Conservation (phyloP, 64 coral and sea anemone species). For the Pachyseris speciosa region DNA sequence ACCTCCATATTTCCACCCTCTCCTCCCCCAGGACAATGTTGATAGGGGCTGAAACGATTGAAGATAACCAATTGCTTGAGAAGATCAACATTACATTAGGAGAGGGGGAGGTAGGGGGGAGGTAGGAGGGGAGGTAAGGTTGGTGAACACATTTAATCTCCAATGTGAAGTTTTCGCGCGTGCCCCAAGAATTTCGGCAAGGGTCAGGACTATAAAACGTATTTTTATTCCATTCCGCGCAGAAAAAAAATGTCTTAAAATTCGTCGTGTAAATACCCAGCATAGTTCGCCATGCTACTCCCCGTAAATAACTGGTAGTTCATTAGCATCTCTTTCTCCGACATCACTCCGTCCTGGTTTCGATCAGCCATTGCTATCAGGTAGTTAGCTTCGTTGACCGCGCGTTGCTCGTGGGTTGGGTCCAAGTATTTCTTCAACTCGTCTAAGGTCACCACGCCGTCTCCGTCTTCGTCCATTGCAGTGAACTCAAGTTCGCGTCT, state of each 20-base stretch:
- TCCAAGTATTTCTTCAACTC: constrained; percentile 80
- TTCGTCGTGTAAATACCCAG: constrained; percentile 86
- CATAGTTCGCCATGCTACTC: constrained; percentile 85
- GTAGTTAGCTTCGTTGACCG: constrained; percentile 85
- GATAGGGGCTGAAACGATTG: too few relatives aligned
- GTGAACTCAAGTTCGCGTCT: constrained; percentile 86
- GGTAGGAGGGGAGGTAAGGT: too few relatives aligned
- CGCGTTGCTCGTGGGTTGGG: constrained; percentile 87
- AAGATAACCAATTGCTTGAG: too few relatives aligned
- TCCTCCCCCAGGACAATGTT: too few relatives aligned
- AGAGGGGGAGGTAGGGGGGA: too few relatives aligned
- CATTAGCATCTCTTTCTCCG: constrained; percentile 86
- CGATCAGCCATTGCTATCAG: constrained; percentile 77
- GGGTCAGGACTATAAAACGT: too few relatives aligned
- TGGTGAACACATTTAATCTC: too few relatives aligned
- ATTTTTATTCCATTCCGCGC: not conserved
- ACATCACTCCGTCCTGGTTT: constrained; percentile 69
- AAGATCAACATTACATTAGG: too few relatives aligned
- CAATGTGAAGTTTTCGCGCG: too few relatives aligned
- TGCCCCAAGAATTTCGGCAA: too few relatives aligned
- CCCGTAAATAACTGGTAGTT: constrained; percentile 96
- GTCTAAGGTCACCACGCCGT: constrained; percentile 66
- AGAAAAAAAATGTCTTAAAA: constrained; percentile 38
- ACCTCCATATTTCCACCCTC: too few relatives aligned
- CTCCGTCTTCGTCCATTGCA: constrained; percentile 80